Base-by-base conservation (phyloP, 2,888 invertebrate species). In the Branchipolynoe longqiensis region DNA sequence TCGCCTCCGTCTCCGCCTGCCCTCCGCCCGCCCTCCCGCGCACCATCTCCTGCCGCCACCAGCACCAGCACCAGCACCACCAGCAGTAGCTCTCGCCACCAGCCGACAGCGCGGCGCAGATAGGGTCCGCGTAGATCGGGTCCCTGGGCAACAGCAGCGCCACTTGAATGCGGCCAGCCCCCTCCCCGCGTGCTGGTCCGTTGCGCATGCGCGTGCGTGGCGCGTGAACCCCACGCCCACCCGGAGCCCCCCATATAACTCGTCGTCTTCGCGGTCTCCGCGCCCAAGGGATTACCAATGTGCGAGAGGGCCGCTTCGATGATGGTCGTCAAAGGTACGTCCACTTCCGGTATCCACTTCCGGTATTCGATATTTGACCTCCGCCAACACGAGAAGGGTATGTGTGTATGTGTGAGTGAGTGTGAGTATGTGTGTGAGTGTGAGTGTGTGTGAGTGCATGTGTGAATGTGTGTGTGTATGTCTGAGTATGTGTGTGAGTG, bases 261-360 rank as follows among this genome's bases (percentile, higher is more conserved):
- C 25, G n/a, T 62, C 38, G 38, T 69, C 69, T 69, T 69, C 38
- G 48, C 48, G 78, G 78, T 33, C 54, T 48, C 78, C 14, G 78
- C 48, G 78, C 78, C 78, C 18, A 25, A 78, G 48, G 78, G 78
- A 78, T 41, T 78, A 78, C 78, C 78, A 78, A 78, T 78, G 78
- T 41, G 25, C 28, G 78, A 78, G 25, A 25, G 78, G 25, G 78
- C 28, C 6, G 78, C 78, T 0, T 78, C 78, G 28, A 78, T 78
- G 78, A 78, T 78, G 78, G 78, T 78, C 28, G 78, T 78, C 78
- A 78, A 78, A 78, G 78, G 78, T 78, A 33, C n/a, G 62, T 48
- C 48, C 48, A 12, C 18, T 12, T 48, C 48, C n/a, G 12, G 56
- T 56, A 56, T 25, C 56, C 3, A 2, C 25, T 56, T 56, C 56